These are phyloP conservation scores for Delia radicum DNA, from an alignment of 1,140 invertebrate genomes.

Conservation along the genomic window DNA sequence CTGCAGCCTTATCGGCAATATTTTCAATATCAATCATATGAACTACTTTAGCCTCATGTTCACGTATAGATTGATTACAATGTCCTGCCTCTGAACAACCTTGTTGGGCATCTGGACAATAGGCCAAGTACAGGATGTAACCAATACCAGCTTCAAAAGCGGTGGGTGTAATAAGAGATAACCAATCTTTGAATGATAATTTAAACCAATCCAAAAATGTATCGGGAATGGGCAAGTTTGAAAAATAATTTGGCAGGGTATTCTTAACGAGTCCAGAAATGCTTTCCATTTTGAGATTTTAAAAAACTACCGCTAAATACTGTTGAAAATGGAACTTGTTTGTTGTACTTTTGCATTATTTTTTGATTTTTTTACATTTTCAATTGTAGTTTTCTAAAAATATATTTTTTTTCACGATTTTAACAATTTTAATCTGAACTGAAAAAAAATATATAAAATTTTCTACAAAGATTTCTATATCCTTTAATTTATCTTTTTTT, in stretches of 20 bases:
- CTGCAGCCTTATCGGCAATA: conserved; percentile 82
- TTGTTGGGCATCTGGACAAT: conserved; percentile 65
- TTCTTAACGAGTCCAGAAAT: conserved; percentile 71
- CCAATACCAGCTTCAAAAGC: conserved; percentile 71
- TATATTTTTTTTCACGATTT: too few species aligned
- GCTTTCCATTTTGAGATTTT: conserved; percentile 66
- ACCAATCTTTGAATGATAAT: conserved; percentile 75
- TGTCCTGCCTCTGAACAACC: conserved; percentile 46
- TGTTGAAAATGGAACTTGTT: too few species aligned
- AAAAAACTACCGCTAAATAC: too few species aligned
- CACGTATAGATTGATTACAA: conserved; percentile 67
- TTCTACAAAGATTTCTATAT: too few species aligned
- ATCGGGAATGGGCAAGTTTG: conserved; percentile 74
- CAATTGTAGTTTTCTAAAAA: too few species aligned
- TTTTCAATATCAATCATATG: conserved; percentile 92
- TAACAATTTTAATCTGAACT: too few species aligned
- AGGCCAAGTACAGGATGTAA: conserved; percentile 72
- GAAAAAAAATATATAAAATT: too few species aligned
- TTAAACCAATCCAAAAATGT: conserved; percentile 76
- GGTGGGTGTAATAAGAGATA: conserved; percentile 74
- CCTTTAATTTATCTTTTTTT: too few species aligned
- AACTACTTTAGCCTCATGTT: conserved; percentile 81
- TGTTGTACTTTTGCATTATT: too few species aligned
- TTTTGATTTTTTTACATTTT: too few species aligned
- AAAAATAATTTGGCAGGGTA: conserved; percentile 74